Base-by-base conservation (phyloP, 2,797 vertebrate species). In the Muscicapa comitata region DNA sequence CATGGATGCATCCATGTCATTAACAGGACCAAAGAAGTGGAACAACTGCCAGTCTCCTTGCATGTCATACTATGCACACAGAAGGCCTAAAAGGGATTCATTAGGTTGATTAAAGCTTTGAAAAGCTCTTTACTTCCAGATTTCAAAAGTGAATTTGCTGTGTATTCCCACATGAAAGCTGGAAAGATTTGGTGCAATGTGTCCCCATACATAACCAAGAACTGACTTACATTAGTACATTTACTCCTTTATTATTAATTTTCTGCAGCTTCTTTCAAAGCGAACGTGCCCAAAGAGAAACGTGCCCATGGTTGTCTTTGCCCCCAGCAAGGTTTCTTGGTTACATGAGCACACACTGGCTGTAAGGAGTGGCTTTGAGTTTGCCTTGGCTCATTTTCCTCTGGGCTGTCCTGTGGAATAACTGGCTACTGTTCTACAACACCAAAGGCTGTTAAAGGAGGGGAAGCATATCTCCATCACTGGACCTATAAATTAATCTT, bases 161-260 rank as follows among this genome's bases (percentile, higher is more conserved):
- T 55, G 10, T 42, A 58, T 45, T 61, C 24, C 6, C 13, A 29
- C 14, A 8, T 4, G 5, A 47, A 74, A n/a, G 20, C 28, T 61
- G 19, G 47, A 62, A 90, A 74, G 8, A 40, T 42, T 42, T 67
- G 19, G 11, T 35, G 58, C 72, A 25, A 0, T 1, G 0, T 73
- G 15, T 25, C 15, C 26, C 57, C 25, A 9, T 1, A 25, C 1
- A 3, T n/a, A 70, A 75, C 13, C 18, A 94, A 7, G 25, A 78
- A 81, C 9, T 10, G 66, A 6, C 26, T 76, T 45, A 47, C 5
- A 16, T 13, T 18, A 29, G 26, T 23, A 14, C 35, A 55, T 67
- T 81, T 58, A 42, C 13, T 84, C 4, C 10, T 95, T 92, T 93
- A 94, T 94, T 95, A 43, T 10, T 10, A 51, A n/a, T 63, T 35